Conservation (phyloP, 1,140 invertebrate genomes). For the Gonioctena quinquepunctata region DNA sequence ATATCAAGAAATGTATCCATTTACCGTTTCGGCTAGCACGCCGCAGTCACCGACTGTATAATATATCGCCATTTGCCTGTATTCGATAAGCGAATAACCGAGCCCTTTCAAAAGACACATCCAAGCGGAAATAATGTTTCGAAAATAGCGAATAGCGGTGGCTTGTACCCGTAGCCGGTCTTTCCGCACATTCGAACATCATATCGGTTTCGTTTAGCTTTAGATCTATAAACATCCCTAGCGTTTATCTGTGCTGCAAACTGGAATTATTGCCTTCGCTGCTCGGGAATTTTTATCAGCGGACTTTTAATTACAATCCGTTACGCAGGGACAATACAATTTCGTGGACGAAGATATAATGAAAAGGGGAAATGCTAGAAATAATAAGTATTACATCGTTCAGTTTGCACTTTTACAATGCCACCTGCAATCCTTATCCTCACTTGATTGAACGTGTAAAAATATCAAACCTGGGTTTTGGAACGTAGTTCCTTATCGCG, state of each 20-base stretch:
- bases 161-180: neutral
- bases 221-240: conserved; percentile 26
- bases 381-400: too few relatives aligned
- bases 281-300: neutral
- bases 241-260: neutral
- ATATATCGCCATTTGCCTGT: conserved; percentile 35
- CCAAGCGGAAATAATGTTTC: conserved; percentile 46
- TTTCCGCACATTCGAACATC: conserved; percentile 17
- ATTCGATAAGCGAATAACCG: conserved; percentile 38
- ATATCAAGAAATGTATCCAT: conserved; percentile 1
- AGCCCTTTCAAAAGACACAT: conserved; percentile 42
- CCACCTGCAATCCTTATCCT: too few relatives aligned
- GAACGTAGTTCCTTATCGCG: too few relatives aligned
- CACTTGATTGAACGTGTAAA: too few relatives aligned
- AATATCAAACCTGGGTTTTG: too few relatives aligned
- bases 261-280: conserved; percentile 18
- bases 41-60: conserved; percentile 11
- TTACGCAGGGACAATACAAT: too few relatives aligned
- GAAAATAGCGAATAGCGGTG: conserved; percentile 33
- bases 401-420: too few relatives aligned
- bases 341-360: too few relatives aligned
- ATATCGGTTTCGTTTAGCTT: conserved; percentile 10
- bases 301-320: neutral
- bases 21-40: conserved; percentile 1
- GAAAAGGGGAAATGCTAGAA: too few relatives aligned